Conservation (phyloP, 2,113 vertebrate genomes). For the Amblyopsis rosae region DNA sequence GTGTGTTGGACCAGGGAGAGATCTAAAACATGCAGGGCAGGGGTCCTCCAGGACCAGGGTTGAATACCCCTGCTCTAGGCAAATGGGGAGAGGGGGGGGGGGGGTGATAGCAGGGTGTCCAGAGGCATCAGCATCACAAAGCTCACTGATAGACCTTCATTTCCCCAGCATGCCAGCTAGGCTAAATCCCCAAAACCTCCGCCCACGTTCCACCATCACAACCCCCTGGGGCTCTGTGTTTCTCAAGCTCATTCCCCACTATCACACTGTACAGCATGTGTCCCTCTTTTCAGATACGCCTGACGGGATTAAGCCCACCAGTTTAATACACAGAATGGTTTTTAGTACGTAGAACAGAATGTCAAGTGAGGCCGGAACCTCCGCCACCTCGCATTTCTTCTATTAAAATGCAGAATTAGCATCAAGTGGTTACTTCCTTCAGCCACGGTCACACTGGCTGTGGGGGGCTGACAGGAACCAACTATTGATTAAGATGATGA, state of each 20-base stretch:
- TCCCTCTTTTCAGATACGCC: conserved; percentile 5
- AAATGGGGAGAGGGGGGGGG: conserved; percentile 12
- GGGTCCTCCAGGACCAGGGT: too few relatives aligned
- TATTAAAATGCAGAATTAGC: too few relatives aligned
- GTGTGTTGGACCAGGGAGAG: too few relatives aligned
- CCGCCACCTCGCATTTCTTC: too few relatives aligned
- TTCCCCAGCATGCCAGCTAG: conserved; percentile 30
- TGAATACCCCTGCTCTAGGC: too few relatives aligned
- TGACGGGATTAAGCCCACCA: not conserved
- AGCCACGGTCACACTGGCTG: conserved; percentile 1
- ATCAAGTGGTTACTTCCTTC: too few relatives aligned
- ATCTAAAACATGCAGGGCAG: too few relatives aligned
- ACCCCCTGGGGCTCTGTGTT: conserved; percentile 26
- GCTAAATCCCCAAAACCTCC: conserved; percentile 34
- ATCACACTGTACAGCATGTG: not conserved
- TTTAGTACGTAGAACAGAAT: not conserved
- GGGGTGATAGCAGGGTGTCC: conserved; percentile 58
- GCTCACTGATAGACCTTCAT: conserved; percentile 41
- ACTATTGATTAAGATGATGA: not conserved
- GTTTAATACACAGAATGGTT: not conserved
- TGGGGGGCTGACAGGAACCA: not conserved
- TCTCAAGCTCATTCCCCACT: conserved; percentile 6
- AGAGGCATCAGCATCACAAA: conserved; percentile 65
- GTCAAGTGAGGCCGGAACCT: too few relatives aligned
- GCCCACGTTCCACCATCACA: conserved; percentile 30